Evolutionary conservation across 2,888 invertebrate genomes (phyloP), one percentile per base, ranked within the genome.

Genomic region (Dynastes maya): DNA sequence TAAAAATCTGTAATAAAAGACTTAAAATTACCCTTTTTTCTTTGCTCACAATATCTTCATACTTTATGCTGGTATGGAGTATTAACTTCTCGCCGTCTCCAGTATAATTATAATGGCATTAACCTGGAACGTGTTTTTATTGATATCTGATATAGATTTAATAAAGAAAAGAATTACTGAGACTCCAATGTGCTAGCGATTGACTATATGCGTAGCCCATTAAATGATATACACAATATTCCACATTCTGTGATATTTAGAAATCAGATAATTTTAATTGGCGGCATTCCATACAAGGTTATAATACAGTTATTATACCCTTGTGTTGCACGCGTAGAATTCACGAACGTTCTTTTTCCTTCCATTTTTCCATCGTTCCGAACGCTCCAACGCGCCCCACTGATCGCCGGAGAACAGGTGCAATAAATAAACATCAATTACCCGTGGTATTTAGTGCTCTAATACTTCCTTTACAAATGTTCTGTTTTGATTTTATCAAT

Each of bases 401-500:
- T 45, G 61, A 45, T 55, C 58, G 27, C 72, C 3, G 45, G 13
- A 3, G 29, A 78, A 37, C 78, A 78, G 78, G 78, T 78, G 78
- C 68, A 78, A 78, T 78, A 78, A 72, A 71, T 78, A 78, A 72
- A 78, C 78, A 78, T 78, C 78, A 78, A 78, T 78, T 72, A 72
- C 71, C 37, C 16, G 37, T 53, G 72, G 72, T 74, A 71, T 78
- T 78, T 78, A 78, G 78, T 72, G 72, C 78, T 63, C 78, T 78
- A 72, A 71, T 78, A 72, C 78, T 72, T 78, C 72, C 78, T 72
- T 72, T 78, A 78, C 72, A 72, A 72, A 78, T 72, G 78, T 72
- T 55, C 78, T 78, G 78, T 70, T 79, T 55, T 68, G 79, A 79
- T 79, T 79, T 79, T 79, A 79, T 79, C 79, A 75, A 70, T 76